Percentiles rank a stretch among this genome's conserved stretches.
Evolutionary conservation across 2,113 vertebrate species (phyloP).

Genomic region (Petrocephalus zakoni): DNA sequence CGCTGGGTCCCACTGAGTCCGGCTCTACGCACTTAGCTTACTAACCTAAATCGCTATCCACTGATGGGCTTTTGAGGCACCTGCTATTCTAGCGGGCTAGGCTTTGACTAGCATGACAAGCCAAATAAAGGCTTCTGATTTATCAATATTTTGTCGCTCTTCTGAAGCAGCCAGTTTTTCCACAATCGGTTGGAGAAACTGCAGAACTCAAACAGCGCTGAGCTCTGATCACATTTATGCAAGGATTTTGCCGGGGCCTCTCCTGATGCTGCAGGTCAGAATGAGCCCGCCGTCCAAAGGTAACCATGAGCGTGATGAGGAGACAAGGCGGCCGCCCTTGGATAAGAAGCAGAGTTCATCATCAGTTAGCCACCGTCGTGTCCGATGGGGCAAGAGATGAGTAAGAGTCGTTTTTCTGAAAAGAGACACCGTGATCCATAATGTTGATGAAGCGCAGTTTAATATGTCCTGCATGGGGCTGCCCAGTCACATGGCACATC

Average conservation of each 20-base stretch:
- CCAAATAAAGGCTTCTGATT: background rate
- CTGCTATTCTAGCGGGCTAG: background rate
- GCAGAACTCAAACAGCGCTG: background rate
- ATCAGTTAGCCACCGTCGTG: background rate
- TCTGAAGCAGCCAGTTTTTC: background rate
- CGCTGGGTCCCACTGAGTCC: background rate
- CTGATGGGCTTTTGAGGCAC: background rate
- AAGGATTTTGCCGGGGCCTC: background rate
- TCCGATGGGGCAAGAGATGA: background rate
- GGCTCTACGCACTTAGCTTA: background rate
- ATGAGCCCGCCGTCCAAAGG: background rate
- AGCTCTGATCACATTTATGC: background rate
- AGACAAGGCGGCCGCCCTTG: background rate
- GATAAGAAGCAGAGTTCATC: background rate
- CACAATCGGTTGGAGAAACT: background rate
- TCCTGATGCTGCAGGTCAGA: background rate
- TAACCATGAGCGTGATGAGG: background rate
- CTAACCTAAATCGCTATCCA: background rate
- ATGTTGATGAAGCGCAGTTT: constrained; percentile 7
- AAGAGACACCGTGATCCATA: background rate
- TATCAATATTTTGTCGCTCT: background rate
- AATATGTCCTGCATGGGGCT: constrained; percentile 3
- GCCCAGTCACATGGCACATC: background rate
- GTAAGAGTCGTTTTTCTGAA: background rate
- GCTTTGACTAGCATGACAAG: background rate